A percentile compares a stretch with the other conserved stretches of the same genome.
phyloP scores from a whole-genome alignment of 1,140 invertebrate genomes.

The Caenorhabditis briggsae region DNA sequence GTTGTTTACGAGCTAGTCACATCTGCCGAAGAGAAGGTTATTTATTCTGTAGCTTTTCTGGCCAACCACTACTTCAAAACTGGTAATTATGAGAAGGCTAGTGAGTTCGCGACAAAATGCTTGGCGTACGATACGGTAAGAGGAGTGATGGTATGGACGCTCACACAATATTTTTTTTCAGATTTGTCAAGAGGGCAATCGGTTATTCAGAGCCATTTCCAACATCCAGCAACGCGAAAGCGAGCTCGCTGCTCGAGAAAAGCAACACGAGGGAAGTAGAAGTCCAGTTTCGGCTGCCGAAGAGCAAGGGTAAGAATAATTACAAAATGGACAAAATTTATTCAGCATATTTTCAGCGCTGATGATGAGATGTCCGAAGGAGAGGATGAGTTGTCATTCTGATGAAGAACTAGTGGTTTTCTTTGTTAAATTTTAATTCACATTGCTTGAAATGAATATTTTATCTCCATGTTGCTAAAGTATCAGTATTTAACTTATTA shows the following conservation, averaged over 20 bases:
- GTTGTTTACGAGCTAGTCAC: conserved; percentile 45
- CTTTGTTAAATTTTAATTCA: no score
- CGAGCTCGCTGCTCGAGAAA: no score
- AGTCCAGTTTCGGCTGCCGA: background rate
- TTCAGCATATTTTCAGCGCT: background rate
- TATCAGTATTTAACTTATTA: no score
- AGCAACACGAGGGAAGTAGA: background rate
- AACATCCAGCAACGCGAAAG: conserved; percentile 22
- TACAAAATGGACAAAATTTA: background rate
- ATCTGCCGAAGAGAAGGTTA: conserved; percentile 37
- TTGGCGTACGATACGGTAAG: conserved; percentile 51
- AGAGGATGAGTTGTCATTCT: conserved; percentile 41
- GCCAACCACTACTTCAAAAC: conserved; percentile 54
- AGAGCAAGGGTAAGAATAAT: background rate
- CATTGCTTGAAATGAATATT: no score
- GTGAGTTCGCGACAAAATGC: conserved; percentile 37
- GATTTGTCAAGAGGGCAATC: conserved; percentile 54
- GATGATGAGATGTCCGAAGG: conserved; percentile 47
- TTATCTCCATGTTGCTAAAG: no score
- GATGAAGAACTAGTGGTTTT: background rate
- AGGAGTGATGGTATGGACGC: background rate
- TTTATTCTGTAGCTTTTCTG: conserved; percentile 45
- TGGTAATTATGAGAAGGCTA: conserved; percentile 23
- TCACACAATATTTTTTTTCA: conserved; percentile 31
- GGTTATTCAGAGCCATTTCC: conserved; percentile 39